phyloP scores from a whole-genome alignment of 1,140 invertebrate species.

The Sycobia sp. region DNA sequence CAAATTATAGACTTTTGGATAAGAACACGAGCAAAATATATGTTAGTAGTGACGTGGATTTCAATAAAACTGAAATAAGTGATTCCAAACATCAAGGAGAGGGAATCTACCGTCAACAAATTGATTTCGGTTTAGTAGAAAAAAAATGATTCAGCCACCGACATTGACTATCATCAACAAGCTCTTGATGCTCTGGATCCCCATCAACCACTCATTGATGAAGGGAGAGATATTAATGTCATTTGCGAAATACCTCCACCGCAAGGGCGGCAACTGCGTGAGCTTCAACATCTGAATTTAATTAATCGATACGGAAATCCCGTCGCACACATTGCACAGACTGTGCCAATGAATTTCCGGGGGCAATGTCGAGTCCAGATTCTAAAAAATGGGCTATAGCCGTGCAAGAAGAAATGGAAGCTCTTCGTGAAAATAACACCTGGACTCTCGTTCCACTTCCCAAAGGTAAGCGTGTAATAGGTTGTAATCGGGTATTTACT shows the following conservation, averaged over 20 bases:
- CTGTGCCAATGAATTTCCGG: background rate
- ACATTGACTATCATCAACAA: background rate
- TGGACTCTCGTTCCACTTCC: slow-evolving; percentile 5
- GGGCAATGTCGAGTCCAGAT: too few species aligned
- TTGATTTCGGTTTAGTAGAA: background rate
- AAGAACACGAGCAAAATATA: slow-evolving; percentile 31
- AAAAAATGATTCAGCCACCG: too few species aligned
- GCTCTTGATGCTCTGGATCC: background rate
- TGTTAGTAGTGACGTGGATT: slow-evolving; percentile 16
- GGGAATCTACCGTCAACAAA: too few species aligned
- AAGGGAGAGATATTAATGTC: background rate
- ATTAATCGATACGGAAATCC: too few species aligned
- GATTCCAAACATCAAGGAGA: background rate
- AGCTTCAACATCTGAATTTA: background rate
- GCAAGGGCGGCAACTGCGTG: background rate
- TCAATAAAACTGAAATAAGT: background rate
- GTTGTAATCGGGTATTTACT: slow-evolving; percentile 49
- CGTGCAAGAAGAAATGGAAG: too few species aligned
- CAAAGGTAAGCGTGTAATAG: slow-evolving; percentile 18
- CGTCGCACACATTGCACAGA: too few species aligned
- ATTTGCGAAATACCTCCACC: background rate
- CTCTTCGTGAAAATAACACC: slow-evolving; percentile 23
- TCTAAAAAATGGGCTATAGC: slow-evolving; percentile 12
- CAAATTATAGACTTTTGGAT: slow-evolving; percentile 40
- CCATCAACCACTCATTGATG: background rate